These are phyloP conservation scores for Ataeniobius toweri DNA, from an alignment of 2,797 vertebrate species.

Conservation along the genomic window DNA sequence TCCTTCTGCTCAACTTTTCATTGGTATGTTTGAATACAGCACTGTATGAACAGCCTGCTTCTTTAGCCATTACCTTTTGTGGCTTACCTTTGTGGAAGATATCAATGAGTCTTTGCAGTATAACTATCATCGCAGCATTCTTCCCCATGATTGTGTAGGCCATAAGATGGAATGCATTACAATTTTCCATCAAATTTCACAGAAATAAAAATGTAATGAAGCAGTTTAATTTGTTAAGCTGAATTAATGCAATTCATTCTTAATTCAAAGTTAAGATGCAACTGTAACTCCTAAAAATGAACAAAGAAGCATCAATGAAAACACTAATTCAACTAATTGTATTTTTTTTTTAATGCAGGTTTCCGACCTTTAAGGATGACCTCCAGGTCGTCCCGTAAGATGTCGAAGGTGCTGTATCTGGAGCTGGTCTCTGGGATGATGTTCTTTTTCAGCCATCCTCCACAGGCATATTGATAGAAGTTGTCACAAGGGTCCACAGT, in stretches of 20 bases:
- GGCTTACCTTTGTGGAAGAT: background rate
- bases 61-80: background rate
- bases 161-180: background rate
- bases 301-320: background rate
- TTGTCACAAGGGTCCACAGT: conserved; percentile 85
- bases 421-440: conserved; percentile 95
- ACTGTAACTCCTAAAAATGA: background rate
- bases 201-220: background rate
- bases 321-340: background rate
- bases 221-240: background rate
- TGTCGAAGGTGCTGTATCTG: conserved; percentile 94
- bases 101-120: background rate
- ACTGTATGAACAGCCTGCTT: background rate
- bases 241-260: too few species aligned
- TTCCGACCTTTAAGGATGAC: conserved; percentile 91
- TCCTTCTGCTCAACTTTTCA: background rate
- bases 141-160: background rate
- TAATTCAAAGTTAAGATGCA: too few species aligned
- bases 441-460: conserved; percentile 94
- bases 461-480: conserved; percentile 95
- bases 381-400: conserved; percentile 91
- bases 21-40: background rate
- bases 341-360: conserved; percentile 9
- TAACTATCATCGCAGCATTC: background rate
- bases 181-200: background rate